phyloP scores from a whole-genome alignment of 2,113 vertebrate species.

The Nycticryphes semicollaris region DNA sequence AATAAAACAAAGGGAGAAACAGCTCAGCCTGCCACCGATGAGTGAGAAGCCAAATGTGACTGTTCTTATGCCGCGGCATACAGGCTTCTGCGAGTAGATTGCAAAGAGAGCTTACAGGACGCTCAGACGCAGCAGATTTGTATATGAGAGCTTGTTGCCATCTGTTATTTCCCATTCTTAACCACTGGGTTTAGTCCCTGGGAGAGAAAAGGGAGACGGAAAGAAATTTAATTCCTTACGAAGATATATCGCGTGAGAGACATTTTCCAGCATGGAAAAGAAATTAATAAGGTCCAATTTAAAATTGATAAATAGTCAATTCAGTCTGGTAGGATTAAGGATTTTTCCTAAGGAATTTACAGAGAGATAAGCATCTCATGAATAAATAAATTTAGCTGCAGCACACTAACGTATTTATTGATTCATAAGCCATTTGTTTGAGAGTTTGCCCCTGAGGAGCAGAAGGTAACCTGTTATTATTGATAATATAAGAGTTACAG shows the following conservation, averaged over 20 bases:
- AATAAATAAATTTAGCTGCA: conserved; percentile 78
- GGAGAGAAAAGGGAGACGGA: conserved; percentile 28
- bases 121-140: not conserved
- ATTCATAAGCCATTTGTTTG: conserved; percentile 77
- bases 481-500: conserved; percentile 75
- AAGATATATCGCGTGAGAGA: not conserved
- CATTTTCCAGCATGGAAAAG: conserved; percentile 43
- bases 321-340: conserved; percentile 74
- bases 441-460: conserved; percentile 71
- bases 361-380: conserved; percentile 77
- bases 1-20: conserved; percentile 65
- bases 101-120: conserved; percentile 13
- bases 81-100: conserved; percentile 27
- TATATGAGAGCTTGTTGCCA: conserved; percentile 38
- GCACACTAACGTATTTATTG: conserved; percentile 72
- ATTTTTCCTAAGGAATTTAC: conserved; percentile 75
- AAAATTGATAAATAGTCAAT: conserved; percentile 78
- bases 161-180: conserved; percentile 54
- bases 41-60: conserved; percentile 54
- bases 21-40: conserved; percentile 42
- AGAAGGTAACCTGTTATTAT: conserved; percentile 72
- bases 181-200: conserved; percentile 16
- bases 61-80: not conserved
- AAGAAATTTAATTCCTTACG: conserved; percentile 8
- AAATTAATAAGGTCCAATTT: conserved; percentile 78